Conservation (phyloP, 2,888 invertebrate species). For the Hypolimnas misippus region DNA sequence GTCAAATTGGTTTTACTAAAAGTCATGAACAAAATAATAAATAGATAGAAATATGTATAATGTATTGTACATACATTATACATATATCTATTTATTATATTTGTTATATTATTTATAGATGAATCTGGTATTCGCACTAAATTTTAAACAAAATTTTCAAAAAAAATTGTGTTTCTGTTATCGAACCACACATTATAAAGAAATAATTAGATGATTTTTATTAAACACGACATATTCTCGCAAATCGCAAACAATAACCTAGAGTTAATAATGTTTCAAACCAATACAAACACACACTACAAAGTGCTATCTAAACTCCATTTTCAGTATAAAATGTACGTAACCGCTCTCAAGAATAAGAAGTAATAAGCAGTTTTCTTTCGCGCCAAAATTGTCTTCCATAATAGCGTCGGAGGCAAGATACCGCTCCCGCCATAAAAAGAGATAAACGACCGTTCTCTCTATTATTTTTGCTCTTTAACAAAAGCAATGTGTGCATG, state of each 20-base stretch:
- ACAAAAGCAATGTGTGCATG: slow-evolving; percentile 82
- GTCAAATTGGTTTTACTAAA: no score
- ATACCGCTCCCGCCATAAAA: slow-evolving; percentile 82
- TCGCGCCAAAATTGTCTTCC: slow-evolving; percentile 83
- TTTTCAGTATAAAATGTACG: slow-evolving; percentile 48
- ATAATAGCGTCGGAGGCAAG: slow-evolving; percentile 80
- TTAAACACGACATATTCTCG: background rate
- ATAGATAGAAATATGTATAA: no score
- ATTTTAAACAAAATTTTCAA: no score
- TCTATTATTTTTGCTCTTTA: slow-evolving; percentile 84
- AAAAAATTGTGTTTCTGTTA: no score
- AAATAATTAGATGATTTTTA: background rate
- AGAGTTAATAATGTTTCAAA: slow-evolving; percentile 1
- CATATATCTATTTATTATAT: no score
- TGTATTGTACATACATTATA: no score
- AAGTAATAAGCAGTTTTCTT: slow-evolving; percentile 84
- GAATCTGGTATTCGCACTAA: no score
- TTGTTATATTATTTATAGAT: no score
- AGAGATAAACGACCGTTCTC: slow-evolving; percentile 83
- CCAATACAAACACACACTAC: slow-evolving; percentile 10
- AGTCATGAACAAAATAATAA: no score
- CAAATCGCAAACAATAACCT: no score
- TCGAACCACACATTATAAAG: background rate
- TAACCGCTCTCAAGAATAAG: slow-evolving; percentile 72
- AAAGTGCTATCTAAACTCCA: slow-evolving; percentile 41